These are phyloP conservation scores for Bicyclus anynana DNA, from an alignment of 1,140 invertebrate genomes.

Conservation along the genomic window DNA sequence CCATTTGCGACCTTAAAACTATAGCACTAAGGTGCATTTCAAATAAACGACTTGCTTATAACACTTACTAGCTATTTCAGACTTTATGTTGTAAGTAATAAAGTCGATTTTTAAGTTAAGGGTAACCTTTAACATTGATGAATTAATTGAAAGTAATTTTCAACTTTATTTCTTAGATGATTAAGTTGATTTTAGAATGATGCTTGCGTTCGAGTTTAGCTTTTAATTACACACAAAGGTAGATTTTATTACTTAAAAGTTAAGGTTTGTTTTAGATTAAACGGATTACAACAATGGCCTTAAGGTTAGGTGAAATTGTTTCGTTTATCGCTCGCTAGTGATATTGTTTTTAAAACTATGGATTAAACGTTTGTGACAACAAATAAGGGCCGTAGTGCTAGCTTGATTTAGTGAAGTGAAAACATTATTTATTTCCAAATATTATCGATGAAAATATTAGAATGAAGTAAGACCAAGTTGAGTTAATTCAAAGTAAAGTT, in stretches of 20 bases:
- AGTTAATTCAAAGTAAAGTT: too few relatives aligned
- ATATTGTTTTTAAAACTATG: slow-evolving; percentile 8
- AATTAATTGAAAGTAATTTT: neutral
- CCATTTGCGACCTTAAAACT: slow-evolving; percentile 2
- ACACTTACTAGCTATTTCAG: neutral
- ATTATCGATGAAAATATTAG: too few relatives aligned
- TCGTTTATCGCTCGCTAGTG: slow-evolving; percentile 9
- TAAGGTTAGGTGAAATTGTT: slow-evolving; percentile 18
- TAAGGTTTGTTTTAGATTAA: neutral
- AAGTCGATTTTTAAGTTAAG: neutral
- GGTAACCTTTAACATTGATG: neutral
- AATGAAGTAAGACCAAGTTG: too few relatives aligned
- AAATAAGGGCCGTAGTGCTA: neutral
- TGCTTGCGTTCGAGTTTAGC: neutral
- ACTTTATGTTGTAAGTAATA: slow-evolving; percentile 12
- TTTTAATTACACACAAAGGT: neutral
- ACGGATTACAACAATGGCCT: slow-evolving; percentile 13
- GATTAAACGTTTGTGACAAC: too few relatives aligned
- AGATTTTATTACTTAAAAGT: neutral
- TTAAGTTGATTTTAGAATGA: neutral
- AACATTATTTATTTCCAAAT: too few relatives aligned
- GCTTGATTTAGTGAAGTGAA: too few relatives aligned
- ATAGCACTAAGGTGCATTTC: neutral
- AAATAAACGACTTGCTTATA: neutral
- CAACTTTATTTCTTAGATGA: neutral